Base-by-base conservation (phyloP, 2,888 invertebrate species). In the Acronicta leporina region DNA sequence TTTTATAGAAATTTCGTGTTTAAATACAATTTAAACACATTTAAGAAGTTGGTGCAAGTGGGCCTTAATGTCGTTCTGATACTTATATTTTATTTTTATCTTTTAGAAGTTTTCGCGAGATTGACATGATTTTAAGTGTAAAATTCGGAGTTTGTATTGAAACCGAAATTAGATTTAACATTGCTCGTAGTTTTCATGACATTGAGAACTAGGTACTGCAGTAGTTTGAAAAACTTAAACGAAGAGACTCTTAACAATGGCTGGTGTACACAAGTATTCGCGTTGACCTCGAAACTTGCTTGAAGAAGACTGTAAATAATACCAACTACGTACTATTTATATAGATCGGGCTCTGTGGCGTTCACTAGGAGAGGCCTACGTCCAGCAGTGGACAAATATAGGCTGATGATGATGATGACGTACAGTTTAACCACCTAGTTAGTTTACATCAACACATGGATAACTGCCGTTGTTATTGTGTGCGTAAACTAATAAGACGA, bases 281-380 rank as follows among this genome's bases (percentile, higher is more conserved):
- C 44, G 58, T 59, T 70, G 74, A 70, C 74, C 74, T 70, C 63
- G 56, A 60, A 75, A 64, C 53, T 67, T 54, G 52, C 43, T 64
- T 14, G 54, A 57, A 75, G 63, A 63, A 35, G 56, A 47, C 43
- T 43, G 40, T 65, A 25, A 33, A 33, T 52, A 57, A 54, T 48
- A 63, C 50, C 47, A 49, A 57, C 25, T 44, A 20, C 38, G 43
- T 52, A 58, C 33, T 49, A 43, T 67, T 69, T 46, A 49, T 25
- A 33, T 35, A 52, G 46, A 43, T 61, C 48, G 43, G 53, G 61
- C 63, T 46, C 62, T 53, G 4, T 5, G n/a, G n/a, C n/a, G n/a
- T n/a, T n/a, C n/a, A n/a, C n/a, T n/a, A n/a, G n/a, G n/a, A n/a
- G n/a, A n/a, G n/a, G n/a, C n/a, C n/a, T n/a, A n/a, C n/a, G n/a